Conservation (phyloP, 1,140 invertebrate genomes). For the Leptinotarsa defecta region DNA sequence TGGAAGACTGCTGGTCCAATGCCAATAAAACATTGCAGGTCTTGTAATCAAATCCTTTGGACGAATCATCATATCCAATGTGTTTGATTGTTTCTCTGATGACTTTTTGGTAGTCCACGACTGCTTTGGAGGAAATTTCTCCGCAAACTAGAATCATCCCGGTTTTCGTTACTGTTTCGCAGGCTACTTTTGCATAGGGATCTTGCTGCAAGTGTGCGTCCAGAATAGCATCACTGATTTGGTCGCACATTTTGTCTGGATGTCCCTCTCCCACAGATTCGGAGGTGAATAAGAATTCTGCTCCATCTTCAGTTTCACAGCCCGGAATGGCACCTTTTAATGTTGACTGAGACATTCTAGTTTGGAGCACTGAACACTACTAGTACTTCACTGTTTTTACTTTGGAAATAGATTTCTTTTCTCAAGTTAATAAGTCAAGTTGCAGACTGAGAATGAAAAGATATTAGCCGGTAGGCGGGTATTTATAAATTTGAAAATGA, state of each 20-base stretch:
- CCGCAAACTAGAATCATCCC: conserved; percentile 85
- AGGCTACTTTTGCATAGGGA: conserved; percentile 97
- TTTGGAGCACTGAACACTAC: conserved; percentile 27
- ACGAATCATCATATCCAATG: conserved; percentile 97
- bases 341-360: conserved; percentile 71
- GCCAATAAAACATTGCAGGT: conserved; percentile 97
- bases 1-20: conserved; percentile 95
- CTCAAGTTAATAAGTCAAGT: too few species aligned
- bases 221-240: conserved; percentile 98
- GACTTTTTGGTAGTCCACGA: conserved; percentile 96
- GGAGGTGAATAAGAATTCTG: conserved; percentile 95
- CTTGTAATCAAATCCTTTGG: conserved; percentile 99
- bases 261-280: conserved; percentile 99
- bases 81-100: conserved; percentile 94
- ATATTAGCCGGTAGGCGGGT: too few species aligned
- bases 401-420: too few species aligned
- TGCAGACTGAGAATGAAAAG: too few species aligned
- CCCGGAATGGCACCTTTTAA: conserved; percentile 74
- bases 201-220: conserved; percentile 97
- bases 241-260: conserved; percentile 99
- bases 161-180: conserved; percentile 88
- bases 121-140: conserved; percentile 88
- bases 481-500: too few species aligned
- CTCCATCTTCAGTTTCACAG: conserved; percentile 79
- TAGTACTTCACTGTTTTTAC: conserved; percentile 10